Conservation (phyloP, 2,113 vertebrate species). For the Nyctibius bracteatus region DNA sequence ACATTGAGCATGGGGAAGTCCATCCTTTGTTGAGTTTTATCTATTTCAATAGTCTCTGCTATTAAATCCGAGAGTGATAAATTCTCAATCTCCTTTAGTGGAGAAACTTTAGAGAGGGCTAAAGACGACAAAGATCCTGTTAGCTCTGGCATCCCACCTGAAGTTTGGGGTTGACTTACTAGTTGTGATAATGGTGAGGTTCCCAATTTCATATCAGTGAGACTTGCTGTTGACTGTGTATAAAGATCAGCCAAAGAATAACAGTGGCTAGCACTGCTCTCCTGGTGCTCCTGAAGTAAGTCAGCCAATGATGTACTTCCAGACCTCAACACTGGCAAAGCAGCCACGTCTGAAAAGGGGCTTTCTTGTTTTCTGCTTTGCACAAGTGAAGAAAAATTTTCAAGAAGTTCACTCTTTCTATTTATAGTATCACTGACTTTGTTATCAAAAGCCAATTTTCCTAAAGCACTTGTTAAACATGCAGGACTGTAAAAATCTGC, state of each 20-base stretch:
- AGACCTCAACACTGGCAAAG: constrained; percentile 38
- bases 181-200: constrained; percentile 69
- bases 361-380: constrained; percentile 53
- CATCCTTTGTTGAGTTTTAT: constrained; percentile 29
- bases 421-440: constrained; percentile 16
- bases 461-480: constrained; percentile 68
- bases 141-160: constrained; percentile 63
- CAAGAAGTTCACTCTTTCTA: constrained; percentile 54
- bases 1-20: constrained; percentile 6
- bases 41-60: constrained; percentile 68
- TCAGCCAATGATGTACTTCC: constrained; percentile 83
- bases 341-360: not conserved
- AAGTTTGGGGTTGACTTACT: constrained; percentile 55
- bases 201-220: constrained; percentile 43
- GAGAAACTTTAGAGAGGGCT: constrained; percentile 62
- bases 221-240: constrained; percentile 38
- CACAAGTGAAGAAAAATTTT: constrained; percentile 61
- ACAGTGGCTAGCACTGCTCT: constrained; percentile 56
- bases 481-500: constrained; percentile 41
- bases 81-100: constrained; percentile 64
- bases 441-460: constrained; percentile 67
- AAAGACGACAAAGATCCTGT: constrained; percentile 79
- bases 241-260: constrained; percentile 63
- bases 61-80: constrained; percentile 78
- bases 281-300: constrained; percentile 83